These are phyloP conservation scores for Temnothorax unifasciatus DNA, from an alignment of 2,888 invertebrate genomes.

Conservation along the genomic window DNA sequence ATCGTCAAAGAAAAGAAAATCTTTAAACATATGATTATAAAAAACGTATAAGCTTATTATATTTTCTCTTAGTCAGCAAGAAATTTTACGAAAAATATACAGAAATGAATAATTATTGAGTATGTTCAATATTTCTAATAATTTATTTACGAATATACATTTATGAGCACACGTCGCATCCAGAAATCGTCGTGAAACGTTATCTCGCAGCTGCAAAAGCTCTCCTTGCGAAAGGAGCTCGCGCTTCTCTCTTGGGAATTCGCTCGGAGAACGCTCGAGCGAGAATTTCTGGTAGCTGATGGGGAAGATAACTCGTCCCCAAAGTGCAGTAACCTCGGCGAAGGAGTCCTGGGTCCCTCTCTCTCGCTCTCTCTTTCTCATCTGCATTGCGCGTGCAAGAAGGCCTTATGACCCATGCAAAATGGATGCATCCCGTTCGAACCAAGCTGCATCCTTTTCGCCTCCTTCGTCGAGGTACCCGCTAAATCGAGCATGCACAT, in stretches of 20 bases:
- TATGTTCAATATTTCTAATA: not conserved
- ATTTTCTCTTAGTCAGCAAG: not conserved
- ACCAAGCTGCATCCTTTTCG: constrained; percentile 66
- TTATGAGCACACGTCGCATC: constrained; percentile 18
- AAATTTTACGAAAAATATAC: not conserved
- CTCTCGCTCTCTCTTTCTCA: constrained; percentile 55
- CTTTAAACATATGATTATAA: not conserved
- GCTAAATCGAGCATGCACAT: constrained; percentile 79
- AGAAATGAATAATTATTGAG: not conserved
- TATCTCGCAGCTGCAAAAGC: constrained; percentile 51
- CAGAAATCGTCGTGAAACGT: constrained; percentile 57
- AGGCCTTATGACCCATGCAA: constrained; percentile 84
- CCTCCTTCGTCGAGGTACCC: constrained; percentile 56
- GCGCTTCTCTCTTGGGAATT: constrained; percentile 65
- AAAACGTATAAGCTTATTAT: not conserved
- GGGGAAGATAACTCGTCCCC: constrained; percentile 83
- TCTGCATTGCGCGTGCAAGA: constrained; percentile 71
- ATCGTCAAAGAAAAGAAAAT: not conserved
- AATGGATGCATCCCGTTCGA: constrained; percentile 80
- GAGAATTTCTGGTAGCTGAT: constrained; percentile 74
- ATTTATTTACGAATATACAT: constrained; percentile 30
- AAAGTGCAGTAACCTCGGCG: constrained; percentile 84
- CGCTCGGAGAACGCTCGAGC: constrained; percentile 62
- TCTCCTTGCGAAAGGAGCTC: constrained; percentile 59
- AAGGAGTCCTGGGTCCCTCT: constrained; percentile 74